These are phyloP conservation scores for Siderastrea siderea DNA, from an alignment of 92 coral and sea anemone genomes.

Conservation along the genomic window DNA sequence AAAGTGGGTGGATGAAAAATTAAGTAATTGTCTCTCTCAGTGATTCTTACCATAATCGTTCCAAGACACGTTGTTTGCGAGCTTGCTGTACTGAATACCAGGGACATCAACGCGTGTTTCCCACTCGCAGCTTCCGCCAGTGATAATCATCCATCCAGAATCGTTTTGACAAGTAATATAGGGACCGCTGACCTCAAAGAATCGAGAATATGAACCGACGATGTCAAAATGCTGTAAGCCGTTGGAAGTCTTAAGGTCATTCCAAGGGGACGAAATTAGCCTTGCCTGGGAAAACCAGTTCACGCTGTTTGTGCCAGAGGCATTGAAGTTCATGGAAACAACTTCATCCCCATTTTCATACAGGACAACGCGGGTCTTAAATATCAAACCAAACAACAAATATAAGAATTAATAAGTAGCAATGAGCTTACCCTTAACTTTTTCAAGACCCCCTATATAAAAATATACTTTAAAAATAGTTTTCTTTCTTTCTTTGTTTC, in stretches of 20 bases:
- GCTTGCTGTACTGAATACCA: not conserved
- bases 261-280: slow-evolving; percentile 32
- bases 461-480: too few species aligned
- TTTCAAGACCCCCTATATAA: too few species aligned
- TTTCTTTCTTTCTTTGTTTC: too few species aligned
- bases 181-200: not conserved
- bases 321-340: slow-evolving; percentile 10
- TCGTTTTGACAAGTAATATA: slow-evolving; percentile 9
- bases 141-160: slow-evolving; percentile 16
- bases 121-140: not conserved
- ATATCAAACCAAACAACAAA: not conserved
- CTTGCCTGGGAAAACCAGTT: slow-evolving; percentile 41
- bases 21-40: too few species aligned
- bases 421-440: too few species aligned
- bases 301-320: not conserved
- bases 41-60: not conserved
- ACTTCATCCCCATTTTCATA: slow-evolving; percentile 16
- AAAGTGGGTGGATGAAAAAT: not conserved
- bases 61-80: not conserved
- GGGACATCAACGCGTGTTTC: not conserved
- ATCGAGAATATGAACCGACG: not conserved
- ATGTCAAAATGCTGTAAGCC: slow-evolving; percentile 7
- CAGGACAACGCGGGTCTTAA: slow-evolving; percentile 28
- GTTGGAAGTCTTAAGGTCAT: slow-evolving; percentile 1
- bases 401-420: too few species aligned